Conservation (phyloP, 1,140 invertebrate species). For the Bombus breviceps region DNA sequence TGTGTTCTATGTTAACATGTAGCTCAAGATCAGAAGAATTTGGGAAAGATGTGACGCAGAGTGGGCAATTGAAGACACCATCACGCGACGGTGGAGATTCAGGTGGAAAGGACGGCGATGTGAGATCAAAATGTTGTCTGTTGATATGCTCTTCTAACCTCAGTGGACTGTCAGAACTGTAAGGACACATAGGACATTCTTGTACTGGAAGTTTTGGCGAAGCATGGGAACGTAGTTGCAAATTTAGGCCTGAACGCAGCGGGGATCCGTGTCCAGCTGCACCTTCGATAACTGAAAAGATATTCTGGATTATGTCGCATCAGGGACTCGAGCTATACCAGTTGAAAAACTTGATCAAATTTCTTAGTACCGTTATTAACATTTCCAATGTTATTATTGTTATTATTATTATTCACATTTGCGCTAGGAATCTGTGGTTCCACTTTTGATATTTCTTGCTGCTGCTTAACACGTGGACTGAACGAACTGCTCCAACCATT, state of each 20-base stretch:
- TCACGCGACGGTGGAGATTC: constrained; percentile 79
- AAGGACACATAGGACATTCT: constrained; percentile 91
- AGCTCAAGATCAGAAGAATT: constrained; percentile 90
- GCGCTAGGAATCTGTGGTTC: constrained; percentile 65
- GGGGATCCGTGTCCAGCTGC: constrained; percentile 83
- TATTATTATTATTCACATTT: constrained; percentile 82
- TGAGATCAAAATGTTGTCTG: constrained; percentile 91
- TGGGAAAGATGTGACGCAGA: constrained; percentile 88
- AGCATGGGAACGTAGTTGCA: constrained; percentile 79
- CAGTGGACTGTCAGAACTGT: constrained; percentile 88
- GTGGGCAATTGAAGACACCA: constrained; percentile 86
- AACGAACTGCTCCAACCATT: constrained; percentile 77
- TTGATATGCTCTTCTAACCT: constrained; percentile 94
- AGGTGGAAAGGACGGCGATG: constrained; percentile 87
- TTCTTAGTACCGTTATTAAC: constrained; percentile 53
- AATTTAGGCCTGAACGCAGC: constrained; percentile 83
- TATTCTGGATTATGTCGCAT: neutral
- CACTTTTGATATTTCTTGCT: constrained; percentile 61
- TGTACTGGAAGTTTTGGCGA: constrained; percentile 78
- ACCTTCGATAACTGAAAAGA: constrained; percentile 65
- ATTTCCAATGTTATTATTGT: constrained; percentile 77
- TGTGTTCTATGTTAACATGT: constrained; percentile 93
- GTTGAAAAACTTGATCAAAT: neutral
- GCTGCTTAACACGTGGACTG: constrained; percentile 56
- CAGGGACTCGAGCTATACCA: neutral